Percentiles rank a stretch among this genome's conserved stretches.
phyloP scores from a whole-genome alignment of 2,113 vertebrate species.

The Neogale vison region DNA sequence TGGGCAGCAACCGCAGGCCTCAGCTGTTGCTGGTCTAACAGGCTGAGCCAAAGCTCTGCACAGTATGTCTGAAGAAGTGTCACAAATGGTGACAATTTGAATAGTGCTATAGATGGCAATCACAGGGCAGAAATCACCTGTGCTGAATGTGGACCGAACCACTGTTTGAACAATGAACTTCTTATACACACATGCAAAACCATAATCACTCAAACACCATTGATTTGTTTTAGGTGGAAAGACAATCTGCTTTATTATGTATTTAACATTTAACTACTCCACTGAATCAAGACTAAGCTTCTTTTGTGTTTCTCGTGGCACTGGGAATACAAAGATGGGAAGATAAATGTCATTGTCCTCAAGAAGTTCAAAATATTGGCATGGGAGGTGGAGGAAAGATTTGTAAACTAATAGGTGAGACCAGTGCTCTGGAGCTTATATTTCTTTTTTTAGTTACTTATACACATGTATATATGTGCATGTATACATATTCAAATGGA shows the following conservation, averaged over 20 bases:
- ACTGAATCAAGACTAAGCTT: neutral
- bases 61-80: neutral
- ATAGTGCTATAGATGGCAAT: neutral
- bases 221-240: neutral
- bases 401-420: neutral
- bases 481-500: neutral
- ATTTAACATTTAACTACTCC: constrained; percentile 26
- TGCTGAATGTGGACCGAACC: neutral
- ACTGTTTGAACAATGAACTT: neutral
- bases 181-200: neutral
- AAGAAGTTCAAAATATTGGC: neutral
- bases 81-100: neutral
- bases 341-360: neutral
- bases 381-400: neutral
- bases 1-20: neutral
- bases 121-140: neutral
- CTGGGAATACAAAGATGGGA: neutral
- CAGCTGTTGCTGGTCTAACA: neutral
- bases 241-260: neutral
- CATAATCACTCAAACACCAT: neutral
- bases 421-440: neutral
- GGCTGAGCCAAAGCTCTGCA: neutral
- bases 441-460: neutral
- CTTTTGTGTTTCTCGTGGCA: constrained; percentile 15
- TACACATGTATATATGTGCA: neutral